Percentiles rank a stretch among this genome's conserved stretches.
Evolutionary conservation across 2,113 vertebrate genomes (phyloP).

Genomic region (Rhinoptilus africanus): DNA sequence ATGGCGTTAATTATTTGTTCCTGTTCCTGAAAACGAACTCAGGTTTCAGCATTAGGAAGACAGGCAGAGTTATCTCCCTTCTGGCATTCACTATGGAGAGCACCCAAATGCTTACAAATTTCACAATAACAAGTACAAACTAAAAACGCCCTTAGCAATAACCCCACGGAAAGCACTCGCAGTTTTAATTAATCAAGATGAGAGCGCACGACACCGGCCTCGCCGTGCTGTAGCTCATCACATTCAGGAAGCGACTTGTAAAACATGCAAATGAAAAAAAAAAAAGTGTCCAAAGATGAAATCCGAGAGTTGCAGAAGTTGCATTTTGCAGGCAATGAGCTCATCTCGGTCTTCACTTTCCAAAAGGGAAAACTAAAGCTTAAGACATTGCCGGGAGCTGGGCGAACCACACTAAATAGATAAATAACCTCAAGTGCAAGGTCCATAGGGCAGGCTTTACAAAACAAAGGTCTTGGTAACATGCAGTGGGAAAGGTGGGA

Average conservation of each 20-base stretch:
- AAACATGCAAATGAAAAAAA: neutral
- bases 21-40: neutral
- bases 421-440: neutral
- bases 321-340: neutral
- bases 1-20: fast-evolving
- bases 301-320: neutral
- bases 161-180: neutral
- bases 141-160: neutral
- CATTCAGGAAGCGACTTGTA: fast-evolving
- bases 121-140: neutral
- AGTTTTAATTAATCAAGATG: fast-evolving
- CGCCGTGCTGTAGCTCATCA: neutral
- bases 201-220: neutral
- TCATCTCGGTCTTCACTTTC: neutral
- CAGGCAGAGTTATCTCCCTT: neutral
- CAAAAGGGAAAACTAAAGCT: neutral
- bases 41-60: neutral
- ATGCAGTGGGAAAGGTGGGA: neutral
- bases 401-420: fast-evolving
- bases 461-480: fast-evolving
- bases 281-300: neutral
- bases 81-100: neutral
- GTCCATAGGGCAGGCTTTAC: neutral
- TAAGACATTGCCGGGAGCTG: neutral
- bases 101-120: neutral